Evolutionary conservation across 2,888 invertebrate species (phyloP).

Genomic region (Diarsia mendica): DNA sequence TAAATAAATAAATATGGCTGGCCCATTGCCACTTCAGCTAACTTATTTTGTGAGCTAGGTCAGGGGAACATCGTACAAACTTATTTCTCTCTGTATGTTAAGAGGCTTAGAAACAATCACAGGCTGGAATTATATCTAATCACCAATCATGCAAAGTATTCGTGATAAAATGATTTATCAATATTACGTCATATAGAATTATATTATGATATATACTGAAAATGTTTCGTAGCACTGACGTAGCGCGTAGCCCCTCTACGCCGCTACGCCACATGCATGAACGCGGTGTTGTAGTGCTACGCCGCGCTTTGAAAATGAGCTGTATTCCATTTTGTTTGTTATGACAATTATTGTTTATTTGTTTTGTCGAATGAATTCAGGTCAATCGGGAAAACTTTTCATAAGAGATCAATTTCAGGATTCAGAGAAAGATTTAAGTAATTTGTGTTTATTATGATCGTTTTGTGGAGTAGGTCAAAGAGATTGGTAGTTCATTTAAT

Average conservation of each 20-base stretch:
- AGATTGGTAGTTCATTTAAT: constrained; percentile 20
- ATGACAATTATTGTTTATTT: neutral
- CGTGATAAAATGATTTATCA: neutral
- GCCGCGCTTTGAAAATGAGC: neutral
- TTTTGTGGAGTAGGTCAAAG: constrained; percentile 39
- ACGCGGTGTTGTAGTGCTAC: constrained; percentile 19
- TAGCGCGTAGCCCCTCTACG: constrained; percentile 63
- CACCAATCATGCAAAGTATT: neutral
- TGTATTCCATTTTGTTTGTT: neutral
- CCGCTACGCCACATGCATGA: constrained; percentile 49
- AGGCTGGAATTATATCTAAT: neutral
- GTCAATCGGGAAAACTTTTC: constrained; percentile 9
- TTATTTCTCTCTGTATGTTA: neutral
- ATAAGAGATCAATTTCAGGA: neutral
- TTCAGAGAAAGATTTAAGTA: neutral
- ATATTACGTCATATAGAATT: constrained; percentile 24
- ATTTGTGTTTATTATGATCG: constrained; percentile 11
- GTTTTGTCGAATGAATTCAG: constrained; percentile 5
- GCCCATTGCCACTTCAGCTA: too few species aligned
- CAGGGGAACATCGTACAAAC: neutral
- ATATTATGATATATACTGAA: neutral
- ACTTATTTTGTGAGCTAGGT: neutral
- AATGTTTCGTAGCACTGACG: constrained; percentile 50
- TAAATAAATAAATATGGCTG: too few species aligned
- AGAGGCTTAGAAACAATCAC: neutral